Conservation (phyloP, 2,888 invertebrate species). For the Mesorhabditis belari region DNA sequence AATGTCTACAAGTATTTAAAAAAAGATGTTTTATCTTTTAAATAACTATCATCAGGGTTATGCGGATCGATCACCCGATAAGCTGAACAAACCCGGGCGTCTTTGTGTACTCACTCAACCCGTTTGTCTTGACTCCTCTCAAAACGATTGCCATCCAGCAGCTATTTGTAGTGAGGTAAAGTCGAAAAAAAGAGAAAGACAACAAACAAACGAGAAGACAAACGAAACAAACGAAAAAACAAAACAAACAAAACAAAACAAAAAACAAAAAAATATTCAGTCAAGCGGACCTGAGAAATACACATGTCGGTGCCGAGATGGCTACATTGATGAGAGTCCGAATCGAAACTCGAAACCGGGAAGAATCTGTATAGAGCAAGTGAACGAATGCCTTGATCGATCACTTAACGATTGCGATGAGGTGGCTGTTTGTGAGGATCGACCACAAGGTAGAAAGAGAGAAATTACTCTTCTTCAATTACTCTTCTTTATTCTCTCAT, state of each 20-base stretch:
- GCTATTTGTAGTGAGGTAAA: constrained; percentile 54
- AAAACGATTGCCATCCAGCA: constrained; percentile 51
- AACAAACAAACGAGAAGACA: too few relatives aligned
- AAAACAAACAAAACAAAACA: too few relatives aligned
- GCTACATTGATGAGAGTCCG: constrained; percentile 63
- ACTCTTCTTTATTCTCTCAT: too few relatives aligned
- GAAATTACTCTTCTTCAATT: background rate
- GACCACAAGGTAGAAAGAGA: constrained; percentile 62
- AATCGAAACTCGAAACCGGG: constrained; percentile 38
- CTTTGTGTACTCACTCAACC: constrained; percentile 43
- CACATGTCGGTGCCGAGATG: constrained; percentile 80
- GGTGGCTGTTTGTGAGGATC: constrained; percentile 49
- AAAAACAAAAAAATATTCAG: too few relatives aligned
- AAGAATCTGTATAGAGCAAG: constrained; percentile 40
- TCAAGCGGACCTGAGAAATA: constrained; percentile 57
- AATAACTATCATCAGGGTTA: constrained; percentile 21
- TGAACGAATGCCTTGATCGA: constrained; percentile 51
- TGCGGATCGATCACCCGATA: constrained; percentile 44
- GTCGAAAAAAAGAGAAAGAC: too few relatives aligned
- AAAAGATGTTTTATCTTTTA: too few relatives aligned
- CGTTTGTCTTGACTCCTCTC: constrained; percentile 43
- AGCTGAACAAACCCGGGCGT: constrained; percentile 34
- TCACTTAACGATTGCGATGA: constrained; percentile 50
- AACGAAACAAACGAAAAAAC: too few relatives aligned
- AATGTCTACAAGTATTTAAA: constrained; percentile 41